Evolutionary conservation across 1,140 invertebrate genomes (phyloP).

Genomic region (Mylabris phalerata): DNA sequence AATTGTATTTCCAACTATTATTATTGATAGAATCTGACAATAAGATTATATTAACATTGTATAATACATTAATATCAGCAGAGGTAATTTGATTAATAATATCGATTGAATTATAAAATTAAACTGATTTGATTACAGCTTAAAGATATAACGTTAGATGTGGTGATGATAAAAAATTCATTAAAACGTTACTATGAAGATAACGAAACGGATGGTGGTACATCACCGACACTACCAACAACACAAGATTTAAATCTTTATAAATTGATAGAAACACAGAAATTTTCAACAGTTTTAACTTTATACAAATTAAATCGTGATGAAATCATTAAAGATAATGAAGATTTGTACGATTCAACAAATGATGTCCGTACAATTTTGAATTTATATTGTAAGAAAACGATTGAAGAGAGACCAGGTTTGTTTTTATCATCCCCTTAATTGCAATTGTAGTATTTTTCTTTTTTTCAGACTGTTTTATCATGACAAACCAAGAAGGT

Average conservation of each 20-base stretch:
- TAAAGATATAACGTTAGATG: constrained; percentile 51
- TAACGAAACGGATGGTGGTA: constrained; percentile 51
- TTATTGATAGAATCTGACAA: constrained; percentile 85
- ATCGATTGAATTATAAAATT: no score
- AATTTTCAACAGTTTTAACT: constrained; percentile 57
- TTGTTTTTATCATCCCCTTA: constrained; percentile 11
- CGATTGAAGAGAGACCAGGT: constrained; percentile 63
- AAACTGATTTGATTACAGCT: constrained; percentile 38
- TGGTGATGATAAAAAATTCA: constrained; percentile 47
- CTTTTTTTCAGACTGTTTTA: constrained; percentile 36
- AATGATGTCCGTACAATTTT: constrained; percentile 62
- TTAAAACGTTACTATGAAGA: constrained; percentile 50
- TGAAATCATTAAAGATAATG: constrained; percentile 55
- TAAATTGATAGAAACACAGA: constrained; percentile 55
- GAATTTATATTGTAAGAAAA: constrained; percentile 63
- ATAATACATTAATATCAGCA: constrained; percentile 46
- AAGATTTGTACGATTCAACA: constrained; percentile 48
- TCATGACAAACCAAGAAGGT: constrained; percentile 41
- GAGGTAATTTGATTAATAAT: constrained; percentile 35
- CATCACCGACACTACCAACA: constrained; percentile 42
- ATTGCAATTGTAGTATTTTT: not conserved
- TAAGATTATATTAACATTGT: constrained; percentile 72
- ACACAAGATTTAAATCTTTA: constrained; percentile 46
- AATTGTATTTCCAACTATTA: constrained; percentile 88
- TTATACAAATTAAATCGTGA: constrained; percentile 55